Base-by-base conservation (phyloP, 1,140 invertebrate genomes). In the Procambarus virginalis region DNA sequence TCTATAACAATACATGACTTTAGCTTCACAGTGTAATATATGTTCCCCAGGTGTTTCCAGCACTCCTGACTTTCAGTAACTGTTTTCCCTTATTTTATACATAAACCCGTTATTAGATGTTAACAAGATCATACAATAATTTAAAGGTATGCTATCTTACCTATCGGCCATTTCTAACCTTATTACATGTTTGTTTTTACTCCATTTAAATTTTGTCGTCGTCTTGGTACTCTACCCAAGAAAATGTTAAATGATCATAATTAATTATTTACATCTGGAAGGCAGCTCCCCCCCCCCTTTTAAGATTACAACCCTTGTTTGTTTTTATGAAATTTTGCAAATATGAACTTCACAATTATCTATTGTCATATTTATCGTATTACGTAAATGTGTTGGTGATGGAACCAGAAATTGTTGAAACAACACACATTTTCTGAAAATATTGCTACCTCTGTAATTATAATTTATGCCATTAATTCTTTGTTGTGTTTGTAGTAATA, bases 401-500 rank as follows among this genome's bases (percentile, higher is more conserved):
- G 68, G 68, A 73, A 73, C 68, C 5, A 73, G 68, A 34, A 73
- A 73, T 6, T 73, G n/a, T 34, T 34, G 20, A 64, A 64, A 68
- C 12, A 68, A 17, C 20, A 20, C 20, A 64, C 17, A 64, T 64
- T 64, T 12, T 68, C 60, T 10, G 55, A 64, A 48, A 82, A 64
- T 68, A 68, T 82, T 82, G 22, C 80, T 82, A 82, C 80, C 80
- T 82, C 80, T 82, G 22, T 70, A 73, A 34, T 22, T 73, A 73
- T 73, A 73, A 73, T 73, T 73, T 73, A 68, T 68, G 68, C 22
- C 68, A 73, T 73, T 73, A 73, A 34, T 73, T 73, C 20, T 73
- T 73, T 73, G 68, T 73, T 73, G 68, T 73, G 68, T 73, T 73
- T 73, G 68, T 73, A 34, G n/a, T 73, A 64, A 17, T 64, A 64